phyloP scores from a whole-genome alignment of 2,888 invertebrate species.

The Drosophila pseudotalamancana region DNA sequence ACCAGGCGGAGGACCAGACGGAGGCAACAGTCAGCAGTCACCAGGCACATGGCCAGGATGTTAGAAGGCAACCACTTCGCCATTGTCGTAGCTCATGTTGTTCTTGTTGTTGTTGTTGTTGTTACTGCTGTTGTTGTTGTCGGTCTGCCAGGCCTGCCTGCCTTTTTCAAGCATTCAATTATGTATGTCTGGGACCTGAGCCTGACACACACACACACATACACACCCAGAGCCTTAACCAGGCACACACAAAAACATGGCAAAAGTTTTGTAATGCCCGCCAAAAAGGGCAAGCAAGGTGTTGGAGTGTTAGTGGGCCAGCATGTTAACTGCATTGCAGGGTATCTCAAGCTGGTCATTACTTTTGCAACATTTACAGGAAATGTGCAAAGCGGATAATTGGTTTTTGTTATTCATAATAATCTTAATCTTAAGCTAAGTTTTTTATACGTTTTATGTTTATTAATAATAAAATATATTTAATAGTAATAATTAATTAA shows the following conservation, averaged over 20 bases:
- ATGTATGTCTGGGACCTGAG: constrained; percentile 77
- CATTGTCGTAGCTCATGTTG: constrained; percentile 19
- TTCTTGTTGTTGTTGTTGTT: constrained; percentile 8
- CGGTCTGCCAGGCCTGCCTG: constrained; percentile 53
- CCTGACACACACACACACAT: constrained; percentile 67
- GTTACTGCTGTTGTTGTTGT: constrained; percentile 36
- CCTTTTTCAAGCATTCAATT: constrained; percentile 79
- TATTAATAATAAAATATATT: too few relatives aligned
- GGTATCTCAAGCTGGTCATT: constrained; percentile 33
- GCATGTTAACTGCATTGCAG: constrained; percentile 60
- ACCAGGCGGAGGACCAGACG: background rate
- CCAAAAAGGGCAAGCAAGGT: constrained; percentile 74
- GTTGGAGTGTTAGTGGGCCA: constrained; percentile 70
- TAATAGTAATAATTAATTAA: too few relatives aligned
- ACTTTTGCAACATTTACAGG: constrained; percentile 17
- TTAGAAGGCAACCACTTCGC: constrained; percentile 60
- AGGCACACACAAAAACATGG: constrained; percentile 65
- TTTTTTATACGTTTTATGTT: too few relatives aligned
- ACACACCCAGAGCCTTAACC: constrained; percentile 31
- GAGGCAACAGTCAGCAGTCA: constrained; percentile 27
- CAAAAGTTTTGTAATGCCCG: constrained; percentile 78
- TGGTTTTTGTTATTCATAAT: too few relatives aligned
- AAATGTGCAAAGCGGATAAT: constrained; percentile 1
- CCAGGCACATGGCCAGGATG: constrained; percentile 56
- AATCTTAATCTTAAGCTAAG: too few relatives aligned